A percentile compares a stretch with the other conserved stretches of the same genome.
Evolutionary conservation across 2,888 invertebrate species (phyloP).

Genomic region (Matsumyia berberina): DNA sequence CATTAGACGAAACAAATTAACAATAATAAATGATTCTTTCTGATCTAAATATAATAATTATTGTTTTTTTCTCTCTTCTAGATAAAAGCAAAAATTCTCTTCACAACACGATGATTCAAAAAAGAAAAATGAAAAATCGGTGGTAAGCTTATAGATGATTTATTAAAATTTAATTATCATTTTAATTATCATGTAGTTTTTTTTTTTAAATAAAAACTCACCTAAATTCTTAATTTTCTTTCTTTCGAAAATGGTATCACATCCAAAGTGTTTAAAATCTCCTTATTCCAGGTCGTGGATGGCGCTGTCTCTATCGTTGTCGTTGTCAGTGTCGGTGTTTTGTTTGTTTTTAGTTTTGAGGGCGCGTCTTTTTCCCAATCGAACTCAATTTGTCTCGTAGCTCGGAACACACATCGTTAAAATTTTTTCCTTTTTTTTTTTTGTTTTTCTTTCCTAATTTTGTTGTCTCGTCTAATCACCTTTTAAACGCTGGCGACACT

Average conservation of each 20-base stretch:
- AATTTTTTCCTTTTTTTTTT: conserved; percentile 1
- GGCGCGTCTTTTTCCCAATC: conserved; percentile 20
- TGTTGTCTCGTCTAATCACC: conserved; percentile 33
- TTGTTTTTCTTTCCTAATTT: conserved; percentile 4
- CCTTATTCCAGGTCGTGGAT: conserved; percentile 32
- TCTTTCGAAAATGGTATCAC: conserved; percentile 22
- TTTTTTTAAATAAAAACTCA: conserved; percentile 8
- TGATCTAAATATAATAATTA: conserved; percentile 25
- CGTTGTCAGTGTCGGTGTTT: too few species aligned
- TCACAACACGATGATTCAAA: conserved; percentile 3
- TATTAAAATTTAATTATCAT: conserved; percentile 23
- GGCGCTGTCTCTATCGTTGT: not conserved
- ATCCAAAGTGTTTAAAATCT: conserved; percentile 7
- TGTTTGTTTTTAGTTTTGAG: conserved; percentile 5
- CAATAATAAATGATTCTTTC: conserved; percentile 33
- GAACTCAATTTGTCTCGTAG: conserved; percentile 31
- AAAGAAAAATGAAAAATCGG: conserved; percentile 13
- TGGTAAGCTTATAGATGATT: conserved; percentile 14
- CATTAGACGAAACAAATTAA: conserved; percentile 32
- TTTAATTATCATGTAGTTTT: not conserved
- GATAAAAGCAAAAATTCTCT: conserved; percentile 17
- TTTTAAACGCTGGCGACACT: conserved; percentile 37
- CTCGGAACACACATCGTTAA: conserved; percentile 15
- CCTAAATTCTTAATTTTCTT: conserved; percentile 15
- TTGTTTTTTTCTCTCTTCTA: conserved; percentile 15